Base-by-base conservation (phyloP, 2,888 invertebrate genomes). In the Brachynemurus nebulosus region DNA sequence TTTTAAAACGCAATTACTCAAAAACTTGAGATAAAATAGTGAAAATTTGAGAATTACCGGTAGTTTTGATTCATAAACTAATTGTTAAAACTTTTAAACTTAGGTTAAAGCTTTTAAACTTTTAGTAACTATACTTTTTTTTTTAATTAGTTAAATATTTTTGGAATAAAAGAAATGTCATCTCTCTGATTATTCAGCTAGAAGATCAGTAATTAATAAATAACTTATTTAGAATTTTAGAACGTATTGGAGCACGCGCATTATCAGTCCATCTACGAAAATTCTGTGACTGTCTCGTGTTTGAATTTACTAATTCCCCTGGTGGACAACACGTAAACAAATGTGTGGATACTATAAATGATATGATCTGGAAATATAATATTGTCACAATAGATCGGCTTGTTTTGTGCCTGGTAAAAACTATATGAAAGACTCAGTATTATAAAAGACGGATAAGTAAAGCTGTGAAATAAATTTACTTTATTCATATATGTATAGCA, bases 281-380 rank as follows among this genome's bases (percentile, higher is more conserved):
- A 58, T 89, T 96, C 61, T 92, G 92, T 60, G 96, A 96, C 64
- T 95, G 89, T 61, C 68, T 96, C 4, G 89, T 92, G 7, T 86
- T 83, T 59, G 95, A 96, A 63, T 91, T 95, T 58, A 85, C 86
- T 1, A 89, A 85, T 56, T 84, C 86, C 1, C 83, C 85, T 12
- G 89, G 86, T 18, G 88, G 88, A 9, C 83, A 85, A 48, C 86
- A 89, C 58, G 89, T 93, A 40, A 88, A 88, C 63, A 92, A 92
- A 67, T 89, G 89, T 57, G 89, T 93, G 2, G 95, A 95, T 58
- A 90, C 92, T 0, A 84, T 96, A 53, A 93, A 90, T 62, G 89
- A 91, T 58, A 88, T 96, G 77, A 91, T 96, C 50, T 96, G 96
- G 95, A 92, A 93, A 57, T 93, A 90, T 64, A 92, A 95, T 65